Percentiles rank a stretch among this genome's conserved stretches.
phyloP scores from a whole-genome alignment of 2,888 invertebrate genomes.

The Apodemia duryi region DNA sequence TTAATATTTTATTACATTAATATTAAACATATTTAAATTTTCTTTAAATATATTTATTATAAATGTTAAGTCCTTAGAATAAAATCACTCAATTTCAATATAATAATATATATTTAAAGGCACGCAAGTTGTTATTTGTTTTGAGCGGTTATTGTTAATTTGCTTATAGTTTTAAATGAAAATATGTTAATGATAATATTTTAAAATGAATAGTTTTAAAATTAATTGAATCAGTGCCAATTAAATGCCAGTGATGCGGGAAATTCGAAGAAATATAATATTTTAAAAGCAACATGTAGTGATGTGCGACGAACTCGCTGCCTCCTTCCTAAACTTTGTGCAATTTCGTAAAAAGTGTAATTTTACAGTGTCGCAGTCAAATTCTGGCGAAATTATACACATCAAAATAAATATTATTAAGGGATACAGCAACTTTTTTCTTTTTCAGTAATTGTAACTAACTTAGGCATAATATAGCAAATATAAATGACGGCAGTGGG shows the following conservation, averaged over 20 bases:
- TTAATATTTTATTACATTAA: no score
- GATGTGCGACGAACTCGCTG: background rate
- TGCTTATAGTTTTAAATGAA: background rate
- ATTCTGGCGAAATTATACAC: no score
- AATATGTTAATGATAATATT: background rate
- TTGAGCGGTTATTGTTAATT: constrained; percentile 4
- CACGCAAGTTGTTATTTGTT: background rate
- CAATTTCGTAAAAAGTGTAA: background rate
- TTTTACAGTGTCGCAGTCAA: background rate
- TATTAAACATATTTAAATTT: no score
- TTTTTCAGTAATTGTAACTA: background rate
- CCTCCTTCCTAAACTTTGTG: background rate
- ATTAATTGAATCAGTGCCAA: constrained; percentile 1
- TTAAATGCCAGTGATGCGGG: background rate
- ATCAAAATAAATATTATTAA: background rate
- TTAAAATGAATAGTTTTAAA: constrained; percentile 1
- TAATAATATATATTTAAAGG: background rate
- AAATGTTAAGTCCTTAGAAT: background rate
- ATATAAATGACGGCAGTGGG: background rate
- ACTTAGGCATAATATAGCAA: background rate
- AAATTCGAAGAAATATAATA: background rate
- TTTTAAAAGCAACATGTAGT: background rate
- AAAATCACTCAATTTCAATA: background rate
- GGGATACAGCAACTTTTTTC: background rate
- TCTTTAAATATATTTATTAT: background rate